phyloP scores from a whole-genome alignment of 1,140 invertebrate species.

The Asobara japonica region DNA sequence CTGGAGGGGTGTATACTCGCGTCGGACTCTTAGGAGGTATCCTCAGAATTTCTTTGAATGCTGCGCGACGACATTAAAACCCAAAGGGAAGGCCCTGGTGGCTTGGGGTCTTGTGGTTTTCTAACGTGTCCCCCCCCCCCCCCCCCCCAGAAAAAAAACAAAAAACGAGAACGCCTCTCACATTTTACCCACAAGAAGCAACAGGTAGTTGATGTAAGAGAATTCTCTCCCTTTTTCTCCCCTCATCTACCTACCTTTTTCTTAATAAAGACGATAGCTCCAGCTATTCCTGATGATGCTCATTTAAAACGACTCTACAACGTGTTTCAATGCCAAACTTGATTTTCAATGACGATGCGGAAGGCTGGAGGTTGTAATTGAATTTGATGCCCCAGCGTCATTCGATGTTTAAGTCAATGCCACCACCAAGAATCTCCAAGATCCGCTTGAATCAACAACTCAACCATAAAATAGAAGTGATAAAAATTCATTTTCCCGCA shows the following conservation, averaged over 20 bases:
- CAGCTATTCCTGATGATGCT: constrained; percentile 5
- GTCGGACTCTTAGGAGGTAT: not conserved
- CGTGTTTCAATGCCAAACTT: not conserved
- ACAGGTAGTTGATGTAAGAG: constrained; percentile 15
- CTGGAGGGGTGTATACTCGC: constrained; percentile 8
- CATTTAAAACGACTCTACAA: not conserved
- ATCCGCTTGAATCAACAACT: not conserved
- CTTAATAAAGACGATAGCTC: constrained; percentile 10
- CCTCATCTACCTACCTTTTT: constrained; percentile 25
- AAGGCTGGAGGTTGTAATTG: not conserved
- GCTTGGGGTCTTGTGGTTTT: not conserved
- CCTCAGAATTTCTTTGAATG: constrained; percentile 11
- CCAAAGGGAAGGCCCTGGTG: not conserved
- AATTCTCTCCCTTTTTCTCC: constrained; percentile 22
- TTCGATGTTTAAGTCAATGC: not conserved
- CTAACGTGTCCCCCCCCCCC: not conserved
- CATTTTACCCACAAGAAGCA: constrained; percentile 11
- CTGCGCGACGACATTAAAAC: not conserved
- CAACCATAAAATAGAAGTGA: not conserved
- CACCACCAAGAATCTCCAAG: not conserved
- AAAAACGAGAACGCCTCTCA: not conserved
- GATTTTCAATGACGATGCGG: not conserved
- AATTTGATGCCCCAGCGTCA: not conserved
- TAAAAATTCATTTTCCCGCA: not conserved
- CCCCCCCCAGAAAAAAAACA: too few relatives aligned